A percentile compares a stretch with the other conserved stretches of the same genome.
Conservation (phyloP, 1,140 invertebrate species). For the Pollicipes pollicipes region DNA sequence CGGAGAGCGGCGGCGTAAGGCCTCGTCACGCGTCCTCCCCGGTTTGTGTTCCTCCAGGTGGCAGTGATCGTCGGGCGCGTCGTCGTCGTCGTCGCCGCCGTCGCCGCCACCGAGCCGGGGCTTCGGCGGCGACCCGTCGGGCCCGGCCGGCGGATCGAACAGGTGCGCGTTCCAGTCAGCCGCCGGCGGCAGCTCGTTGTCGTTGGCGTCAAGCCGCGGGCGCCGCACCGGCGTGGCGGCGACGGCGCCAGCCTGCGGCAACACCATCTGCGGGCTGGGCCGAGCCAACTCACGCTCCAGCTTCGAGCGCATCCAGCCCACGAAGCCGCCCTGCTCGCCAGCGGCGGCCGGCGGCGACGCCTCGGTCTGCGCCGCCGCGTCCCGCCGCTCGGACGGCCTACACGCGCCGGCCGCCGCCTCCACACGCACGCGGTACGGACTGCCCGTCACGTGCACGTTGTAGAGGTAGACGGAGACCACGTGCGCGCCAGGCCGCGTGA, state of each 20-base stretch:
- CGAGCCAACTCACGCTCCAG: background rate
- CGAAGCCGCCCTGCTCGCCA: background rate
- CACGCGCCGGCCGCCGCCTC: background rate
- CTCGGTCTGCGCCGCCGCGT: background rate
- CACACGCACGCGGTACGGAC: background rate
- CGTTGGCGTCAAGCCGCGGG: background rate
- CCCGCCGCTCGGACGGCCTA: too few relatives aligned
- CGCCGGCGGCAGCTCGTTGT: background rate
- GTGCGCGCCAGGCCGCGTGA: background rate
- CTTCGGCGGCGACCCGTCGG: too few relatives aligned
- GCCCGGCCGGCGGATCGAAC: too few relatives aligned
- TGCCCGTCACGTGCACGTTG: background rate
- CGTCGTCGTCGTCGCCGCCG: background rate
- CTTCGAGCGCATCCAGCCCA: background rate
- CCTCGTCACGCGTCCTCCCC: background rate
- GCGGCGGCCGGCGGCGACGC: too few relatives aligned
- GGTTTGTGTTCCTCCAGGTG: background rate
- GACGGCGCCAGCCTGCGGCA: background rate
- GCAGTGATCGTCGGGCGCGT: background rate
- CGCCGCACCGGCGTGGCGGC: background rate
- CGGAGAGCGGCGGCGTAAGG: background rate
- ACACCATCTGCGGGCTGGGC: background rate
- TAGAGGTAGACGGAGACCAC: background rate
- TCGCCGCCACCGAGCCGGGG: background rate
- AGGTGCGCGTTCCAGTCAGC: background rate